These are phyloP conservation scores for Drosophila kokeensis DNA, from an alignment of 2,888 invertebrate species.

Conservation along the genomic window DNA sequence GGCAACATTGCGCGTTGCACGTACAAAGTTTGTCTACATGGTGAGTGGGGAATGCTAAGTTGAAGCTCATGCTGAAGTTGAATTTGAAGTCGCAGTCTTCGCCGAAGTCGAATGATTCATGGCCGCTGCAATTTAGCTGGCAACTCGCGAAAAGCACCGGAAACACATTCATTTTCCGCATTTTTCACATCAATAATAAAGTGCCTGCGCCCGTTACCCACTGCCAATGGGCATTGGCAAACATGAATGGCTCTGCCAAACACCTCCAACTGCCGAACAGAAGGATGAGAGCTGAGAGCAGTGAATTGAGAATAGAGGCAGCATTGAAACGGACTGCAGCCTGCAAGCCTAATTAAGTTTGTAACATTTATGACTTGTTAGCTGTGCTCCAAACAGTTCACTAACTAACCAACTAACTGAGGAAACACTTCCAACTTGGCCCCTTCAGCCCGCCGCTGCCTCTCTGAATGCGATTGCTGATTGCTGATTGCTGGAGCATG, in stretches of 20 bases:
- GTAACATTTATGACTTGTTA: constrained; percentile 76
- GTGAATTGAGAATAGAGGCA: constrained; percentile 7
- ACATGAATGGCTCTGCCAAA: constrained; percentile 21
- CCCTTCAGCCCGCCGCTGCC: no score
- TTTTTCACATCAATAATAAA: constrained; percentile 78
- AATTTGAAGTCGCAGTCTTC: constrained; percentile 16
- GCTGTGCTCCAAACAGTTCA: constrained; percentile 56
- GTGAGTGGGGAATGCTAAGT: constrained; percentile 50
- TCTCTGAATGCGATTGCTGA: constrained; percentile 19
- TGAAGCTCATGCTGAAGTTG: constrained; percentile 18
- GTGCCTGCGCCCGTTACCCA: constrained; percentile 44
- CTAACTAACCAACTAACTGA: constrained; percentile 47
- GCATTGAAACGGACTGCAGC: constrained; percentile 17
- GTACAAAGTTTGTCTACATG: constrained; percentile 75
- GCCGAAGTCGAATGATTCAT: constrained; percentile 69
- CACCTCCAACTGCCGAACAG: constrained; percentile 22
- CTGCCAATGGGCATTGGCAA: constrained; percentile 37
- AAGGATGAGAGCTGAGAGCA: background rate
- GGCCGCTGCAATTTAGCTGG: constrained; percentile 74
- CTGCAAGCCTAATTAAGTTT: constrained; percentile 73
- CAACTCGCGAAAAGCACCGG: constrained; percentile 78
- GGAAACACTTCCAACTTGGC: constrained; percentile 36
- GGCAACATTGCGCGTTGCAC: constrained; percentile 60
- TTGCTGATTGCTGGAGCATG: constrained; percentile 5
- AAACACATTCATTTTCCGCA: constrained; percentile 78